phyloP scores from a whole-genome alignment of 2,113 vertebrate species.

The Vanacampus margaritifer region DNA sequence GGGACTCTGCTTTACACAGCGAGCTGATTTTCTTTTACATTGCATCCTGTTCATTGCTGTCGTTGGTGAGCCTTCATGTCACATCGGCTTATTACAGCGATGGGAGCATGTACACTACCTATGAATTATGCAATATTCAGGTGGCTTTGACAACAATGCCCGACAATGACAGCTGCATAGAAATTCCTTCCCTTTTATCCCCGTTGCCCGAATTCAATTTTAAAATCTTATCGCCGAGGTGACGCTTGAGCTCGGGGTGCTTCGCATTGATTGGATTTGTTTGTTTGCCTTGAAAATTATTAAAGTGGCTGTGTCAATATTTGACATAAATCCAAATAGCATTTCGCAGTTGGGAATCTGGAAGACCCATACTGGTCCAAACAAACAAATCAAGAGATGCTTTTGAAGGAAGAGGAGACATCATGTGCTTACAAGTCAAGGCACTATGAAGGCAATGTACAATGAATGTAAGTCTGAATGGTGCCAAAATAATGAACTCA shows the following conservation, averaged over 20 bases:
- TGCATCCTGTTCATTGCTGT: constrained; percentile 17
- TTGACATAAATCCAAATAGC: constrained; percentile 10
- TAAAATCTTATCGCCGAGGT: constrained; percentile 6
- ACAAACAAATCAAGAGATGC: background rate
- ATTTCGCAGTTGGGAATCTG: constrained; percentile 5
- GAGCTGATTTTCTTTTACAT: constrained; percentile 26
- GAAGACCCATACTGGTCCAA: constrained; percentile 5
- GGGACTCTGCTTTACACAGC: constrained; percentile 1
- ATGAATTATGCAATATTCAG: constrained; percentile 62
- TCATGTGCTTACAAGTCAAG: background rate
- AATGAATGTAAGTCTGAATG: background rate
- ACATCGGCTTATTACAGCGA: constrained; percentile 49
- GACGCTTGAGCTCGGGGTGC: constrained; percentile 11
- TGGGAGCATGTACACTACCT: constrained; percentile 30
- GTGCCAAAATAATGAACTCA: background rate
- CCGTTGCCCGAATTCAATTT: constrained; percentile 17
- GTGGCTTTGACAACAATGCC: constrained; percentile 39
- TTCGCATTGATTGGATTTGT: constrained; percentile 19
- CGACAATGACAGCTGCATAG: constrained; percentile 33
- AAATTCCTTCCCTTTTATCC: constrained; percentile 39
- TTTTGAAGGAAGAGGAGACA: background rate
- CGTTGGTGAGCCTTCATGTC: constrained; percentile 39
- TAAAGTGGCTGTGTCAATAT: constrained; percentile 6
- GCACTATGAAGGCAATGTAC: background rate
- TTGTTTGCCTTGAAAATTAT: constrained; percentile 17